Evolutionary conservation across 2,888 invertebrate genomes (phyloP), one percentile per base, ranked within the genome.

Genomic region (Exephanes ischioxanthus): DNA sequence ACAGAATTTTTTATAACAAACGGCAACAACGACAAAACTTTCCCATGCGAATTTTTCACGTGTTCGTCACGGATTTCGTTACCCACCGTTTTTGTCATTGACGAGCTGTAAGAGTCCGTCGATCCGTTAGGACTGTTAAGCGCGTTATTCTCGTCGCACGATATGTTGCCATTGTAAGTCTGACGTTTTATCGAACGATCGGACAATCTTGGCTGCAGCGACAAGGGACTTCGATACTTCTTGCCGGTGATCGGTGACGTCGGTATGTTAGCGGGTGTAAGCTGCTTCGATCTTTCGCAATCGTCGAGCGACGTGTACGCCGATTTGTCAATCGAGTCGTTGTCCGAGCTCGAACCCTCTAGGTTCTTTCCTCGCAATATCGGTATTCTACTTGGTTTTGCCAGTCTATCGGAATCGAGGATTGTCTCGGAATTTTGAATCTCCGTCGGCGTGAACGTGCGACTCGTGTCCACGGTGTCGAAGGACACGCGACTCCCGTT

Each of bases 221-320:
- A 91, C 85, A 93, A 80, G 37, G 93, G 93, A 75, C 91, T 91
- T n/a, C 92, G 90, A 85, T 93, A 92, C 76, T 93, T 93, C 82
- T 93, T 93, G 4, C 93, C 93, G 9, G 93, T 93, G 3, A 93
- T 85, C 16, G 93, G 93, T 3, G 93, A 93, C 7, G 92, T 91
- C 11, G 92, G 92, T 77, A 91, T 90, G 41, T 89, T 86, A n/a
- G 90, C 87, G 3, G 80, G 76, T 33, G 67, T 67, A 6, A 75
- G 63, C 26, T 63, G 71, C 26, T 76, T 83, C 68, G 63, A 77
- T 70, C 83, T 53, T 2, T 90, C 91, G 53, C 87, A 86, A 61
- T 91, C 91, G n/a, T 91, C 91, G 33, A 79, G 76, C 9, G 88
- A 87, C 11, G 87, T 80, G 76, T 89, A 90, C 16, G 88, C 87